Percentiles rank a stretch among this genome's conserved stretches.
phyloP scores from a whole-genome alignment of 2,797 vertebrate species.

The Vultur gryphus region DNA sequence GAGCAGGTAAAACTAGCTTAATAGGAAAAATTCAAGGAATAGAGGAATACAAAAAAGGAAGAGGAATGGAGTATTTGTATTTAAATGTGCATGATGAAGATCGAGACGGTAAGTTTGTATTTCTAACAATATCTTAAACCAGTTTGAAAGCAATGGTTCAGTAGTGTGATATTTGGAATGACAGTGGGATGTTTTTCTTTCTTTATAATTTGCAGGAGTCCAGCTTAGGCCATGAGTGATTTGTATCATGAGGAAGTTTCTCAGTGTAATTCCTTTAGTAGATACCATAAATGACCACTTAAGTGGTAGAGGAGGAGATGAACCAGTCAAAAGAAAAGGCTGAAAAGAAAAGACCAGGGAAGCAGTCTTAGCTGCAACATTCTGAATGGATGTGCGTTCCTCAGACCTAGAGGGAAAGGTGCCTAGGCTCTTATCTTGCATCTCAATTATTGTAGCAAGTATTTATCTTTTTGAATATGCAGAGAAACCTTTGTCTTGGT shows the following conservation, averaged over 20 bases:
- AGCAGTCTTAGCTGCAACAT: background rate
- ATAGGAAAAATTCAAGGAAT: slow-evolving; percentile 95
- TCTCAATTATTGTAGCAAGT: background rate
- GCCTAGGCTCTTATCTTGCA: background rate
- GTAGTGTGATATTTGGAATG: background rate
- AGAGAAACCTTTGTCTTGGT: background rate
- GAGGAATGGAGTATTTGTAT: slow-evolving; percentile 97
- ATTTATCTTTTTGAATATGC: background rate
- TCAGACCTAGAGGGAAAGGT: background rate
- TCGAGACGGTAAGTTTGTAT: slow-evolving; percentile 85
- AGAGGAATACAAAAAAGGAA: slow-evolving; percentile 96
- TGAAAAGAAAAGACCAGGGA: background rate
- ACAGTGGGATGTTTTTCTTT: background rate
- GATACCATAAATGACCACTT: background rate
- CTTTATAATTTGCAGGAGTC: background rate
- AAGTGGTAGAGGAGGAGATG: background rate
- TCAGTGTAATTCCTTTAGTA: background rate
- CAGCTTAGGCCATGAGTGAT: background rate
- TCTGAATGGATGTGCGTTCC: background rate
- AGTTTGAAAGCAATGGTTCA: background rate
- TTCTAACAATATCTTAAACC: background rate
- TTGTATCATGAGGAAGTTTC: background rate
- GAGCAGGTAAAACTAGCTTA: slow-evolving; percentile 96
- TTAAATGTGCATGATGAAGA: slow-evolving; percentile 97
- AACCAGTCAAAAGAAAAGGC: background rate